These are phyloP conservation scores for Falco rusticolus DNA, from an alignment of 2,797 vertebrate genomes.

Conservation along the genomic window DNA sequence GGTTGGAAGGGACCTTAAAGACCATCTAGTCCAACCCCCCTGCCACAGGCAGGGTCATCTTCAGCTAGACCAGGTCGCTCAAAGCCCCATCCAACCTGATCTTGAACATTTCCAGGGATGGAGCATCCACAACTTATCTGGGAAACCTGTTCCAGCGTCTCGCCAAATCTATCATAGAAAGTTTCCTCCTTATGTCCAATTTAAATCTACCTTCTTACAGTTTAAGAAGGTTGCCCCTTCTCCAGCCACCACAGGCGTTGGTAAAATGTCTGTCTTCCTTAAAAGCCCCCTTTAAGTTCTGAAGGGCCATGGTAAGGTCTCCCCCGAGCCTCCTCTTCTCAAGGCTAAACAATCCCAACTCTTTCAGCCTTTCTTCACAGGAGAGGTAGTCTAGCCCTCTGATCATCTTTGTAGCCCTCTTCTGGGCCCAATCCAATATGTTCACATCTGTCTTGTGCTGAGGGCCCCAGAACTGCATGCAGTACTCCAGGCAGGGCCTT, in stretches of 20 bases:
- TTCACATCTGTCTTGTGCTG: neutral
- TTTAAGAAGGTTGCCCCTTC: neutral
- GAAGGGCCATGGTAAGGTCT: neutral
- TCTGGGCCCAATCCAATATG: neutral
- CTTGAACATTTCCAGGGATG: neutral
- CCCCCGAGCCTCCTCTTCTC: too few relatives aligned
- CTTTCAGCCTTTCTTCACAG: neutral
- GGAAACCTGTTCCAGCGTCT: neutral
- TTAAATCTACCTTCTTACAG: neutral
- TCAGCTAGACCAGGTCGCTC: neutral
- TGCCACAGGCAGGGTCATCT: fast-evolving
- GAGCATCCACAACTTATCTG: neutral
- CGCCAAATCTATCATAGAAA: fast-evolving
- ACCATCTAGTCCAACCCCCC: neutral
- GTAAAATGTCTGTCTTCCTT: neutral
- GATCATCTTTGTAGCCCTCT: neutral
- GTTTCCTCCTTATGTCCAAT: neutral
- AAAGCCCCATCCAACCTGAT: neutral
- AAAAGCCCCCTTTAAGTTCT: neutral
- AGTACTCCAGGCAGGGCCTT: neutral
- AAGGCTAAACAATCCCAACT: neutral
- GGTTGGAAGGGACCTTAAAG: neutral
- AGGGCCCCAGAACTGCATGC: neutral
- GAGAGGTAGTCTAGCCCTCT: neutral
- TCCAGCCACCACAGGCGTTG: too few relatives aligned